Conservation (phyloP, 2,113 vertebrate genomes). For the Stictonetta naevosa region DNA sequence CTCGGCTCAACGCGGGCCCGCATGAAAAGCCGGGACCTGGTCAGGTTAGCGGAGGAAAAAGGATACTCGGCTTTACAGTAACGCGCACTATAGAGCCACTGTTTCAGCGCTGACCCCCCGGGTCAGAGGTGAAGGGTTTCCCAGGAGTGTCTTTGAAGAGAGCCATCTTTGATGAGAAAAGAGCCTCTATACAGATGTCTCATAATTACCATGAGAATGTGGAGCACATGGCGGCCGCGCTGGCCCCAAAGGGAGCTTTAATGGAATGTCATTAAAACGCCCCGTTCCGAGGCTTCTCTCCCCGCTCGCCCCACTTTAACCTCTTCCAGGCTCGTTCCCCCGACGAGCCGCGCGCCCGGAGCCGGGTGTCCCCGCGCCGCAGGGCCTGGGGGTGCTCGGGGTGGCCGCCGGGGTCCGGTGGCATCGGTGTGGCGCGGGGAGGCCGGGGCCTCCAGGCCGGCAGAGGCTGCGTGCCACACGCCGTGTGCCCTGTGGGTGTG, state of each 20-base stretch:
- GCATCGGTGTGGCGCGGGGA: rapidly evolving
- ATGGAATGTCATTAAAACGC: slow-evolving; percentile 62
- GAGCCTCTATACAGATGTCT: slow-evolving; percentile 51
- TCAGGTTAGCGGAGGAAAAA: slow-evolving; percentile 18
- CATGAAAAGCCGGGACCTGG: not conserved
- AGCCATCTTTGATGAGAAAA: slow-evolving; percentile 48
- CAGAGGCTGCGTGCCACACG: no score
- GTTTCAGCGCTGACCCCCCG: slow-evolving; percentile 24
- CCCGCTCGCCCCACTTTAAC: not conserved
- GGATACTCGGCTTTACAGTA: slow-evolving; percentile 26
- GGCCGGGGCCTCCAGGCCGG: not conserved
- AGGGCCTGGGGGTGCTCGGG: not conserved
- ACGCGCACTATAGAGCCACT: slow-evolving; percentile 19
- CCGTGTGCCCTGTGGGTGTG: not conserved
- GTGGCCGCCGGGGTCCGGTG: no score
- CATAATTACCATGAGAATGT: slow-evolving; percentile 65
- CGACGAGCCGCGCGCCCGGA: not conserved
- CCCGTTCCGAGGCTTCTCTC: not conserved
- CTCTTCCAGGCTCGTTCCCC: not conserved
- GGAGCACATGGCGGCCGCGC: slow-evolving; percentile 33
- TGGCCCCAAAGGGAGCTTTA: slow-evolving; percentile 42
- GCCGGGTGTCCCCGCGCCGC: not conserved
- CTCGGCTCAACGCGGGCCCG: slow-evolving; percentile 76
- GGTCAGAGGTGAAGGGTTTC: slow-evolving; percentile 65
- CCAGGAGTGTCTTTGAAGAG: slow-evolving; percentile 64